Evolutionary conservation across 2,888 invertebrate species (phyloP), one percentile per base, ranked within the genome.

Genomic region (Chloroclystis v-ata): DNA sequence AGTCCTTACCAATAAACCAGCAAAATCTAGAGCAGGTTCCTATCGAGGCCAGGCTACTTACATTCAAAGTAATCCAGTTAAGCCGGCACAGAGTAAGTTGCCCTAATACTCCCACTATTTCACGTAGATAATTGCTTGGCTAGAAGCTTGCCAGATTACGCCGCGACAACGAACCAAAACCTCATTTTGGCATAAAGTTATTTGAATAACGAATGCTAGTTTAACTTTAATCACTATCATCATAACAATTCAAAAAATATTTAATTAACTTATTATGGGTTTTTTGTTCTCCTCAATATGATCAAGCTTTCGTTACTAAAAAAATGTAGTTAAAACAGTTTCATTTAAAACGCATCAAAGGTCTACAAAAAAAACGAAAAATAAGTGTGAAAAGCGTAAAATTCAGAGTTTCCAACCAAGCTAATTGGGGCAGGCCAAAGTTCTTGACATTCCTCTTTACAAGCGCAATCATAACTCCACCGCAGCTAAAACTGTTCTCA

Each of bases 41-140:
- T 57, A 63, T 63, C 61, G 65, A 72, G 67, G 64, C 69, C 61
- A 64, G 66, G 73, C 75, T 75, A 81, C 75, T 82, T 77, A 78
- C 73, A 67, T 74, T 73, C 72, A 68, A 65, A 65, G 68, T 82
- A 78, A 84, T 80, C 82, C 76, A 54, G 63, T 71, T 74, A 76
- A 84, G 76, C 79, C 72, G 53, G 72, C 70, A 76, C 78, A 69
- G 78, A 79, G 79, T 82, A 81, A 83, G 78, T 78, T 77, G 72
- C 75, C 59, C 76, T 80, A 82, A 82, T 80, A 75, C 78, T 63
- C 69, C 65, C 78, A 78, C 78, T 81, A 84, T 82, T 84, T 84
- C 75, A 80, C 75, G 72, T 74, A 80, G 83, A 83, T 85, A 84
- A 85, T 84, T 85, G 82, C 77, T 75, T 73, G 75, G 78, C 74